Conservation (phyloP, 2,113 vertebrate species). For the Astatotilapia flaviijosephi region DNA sequence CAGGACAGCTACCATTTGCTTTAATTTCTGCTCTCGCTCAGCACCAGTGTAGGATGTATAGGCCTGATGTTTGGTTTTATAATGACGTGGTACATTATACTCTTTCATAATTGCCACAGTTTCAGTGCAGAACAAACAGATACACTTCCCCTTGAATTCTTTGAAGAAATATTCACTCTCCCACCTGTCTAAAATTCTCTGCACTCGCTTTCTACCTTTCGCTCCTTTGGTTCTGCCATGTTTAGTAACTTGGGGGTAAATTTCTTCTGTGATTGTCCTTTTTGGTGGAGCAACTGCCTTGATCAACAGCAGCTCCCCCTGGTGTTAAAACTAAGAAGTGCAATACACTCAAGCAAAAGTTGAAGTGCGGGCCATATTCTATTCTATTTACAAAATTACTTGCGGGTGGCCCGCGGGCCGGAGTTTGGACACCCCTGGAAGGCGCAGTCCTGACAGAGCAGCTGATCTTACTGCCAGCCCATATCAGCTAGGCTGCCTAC, state of each 20-base stretch:
- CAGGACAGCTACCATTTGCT: rapidly evolving
- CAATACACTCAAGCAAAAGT: background rate
- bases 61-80: background rate
- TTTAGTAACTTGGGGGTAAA: background rate
- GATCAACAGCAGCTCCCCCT: background rate
- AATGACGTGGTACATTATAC: background rate
- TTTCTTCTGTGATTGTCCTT: background rate
- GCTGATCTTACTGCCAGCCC: background rate
- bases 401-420: rapidly evolving
- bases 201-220: background rate
- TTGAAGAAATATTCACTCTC: background rate
- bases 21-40: background rate
- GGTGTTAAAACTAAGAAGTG: background rate
- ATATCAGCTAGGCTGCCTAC: background rate
- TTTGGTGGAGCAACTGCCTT: background rate
- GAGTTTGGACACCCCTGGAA: background rate
- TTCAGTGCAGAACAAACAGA: background rate
- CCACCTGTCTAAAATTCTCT: background rate
- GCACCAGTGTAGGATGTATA: rapidly evolving
- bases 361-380: background rate
- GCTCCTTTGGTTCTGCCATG: background rate
- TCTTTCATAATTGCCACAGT: background rate
- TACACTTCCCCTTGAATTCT: rapidly evolving
- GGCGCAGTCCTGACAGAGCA: background rate
- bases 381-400: background rate